Conservation (phyloP, 2,797 vertebrate genomes). For the Melanogrammus aeglefinus region DNA sequence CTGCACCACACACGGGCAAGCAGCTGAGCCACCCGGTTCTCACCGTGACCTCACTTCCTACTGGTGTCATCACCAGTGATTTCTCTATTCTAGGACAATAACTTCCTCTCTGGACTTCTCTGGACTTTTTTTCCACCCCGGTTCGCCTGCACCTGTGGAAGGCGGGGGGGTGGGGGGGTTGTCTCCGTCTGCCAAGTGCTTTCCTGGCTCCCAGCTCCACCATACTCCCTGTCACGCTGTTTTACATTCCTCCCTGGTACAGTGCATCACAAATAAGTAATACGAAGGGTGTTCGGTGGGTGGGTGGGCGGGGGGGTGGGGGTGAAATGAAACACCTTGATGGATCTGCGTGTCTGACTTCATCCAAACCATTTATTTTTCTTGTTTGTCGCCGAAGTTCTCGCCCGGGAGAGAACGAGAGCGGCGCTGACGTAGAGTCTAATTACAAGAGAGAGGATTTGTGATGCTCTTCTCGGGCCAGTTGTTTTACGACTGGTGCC, state of each 20-base stretch:
- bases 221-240: conserved; percentile 34
- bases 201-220: conserved; percentile 39
- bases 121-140: conserved; percentile 16
- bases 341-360: too few species aligned
- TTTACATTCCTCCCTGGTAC: too few species aligned
- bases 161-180: conserved; percentile 16
- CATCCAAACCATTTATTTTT: too few species aligned
- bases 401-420: too few species aligned
- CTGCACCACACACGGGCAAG: neutral
- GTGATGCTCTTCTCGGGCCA: too few species aligned
- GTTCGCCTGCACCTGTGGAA: conserved; percentile 42
- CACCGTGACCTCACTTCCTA: neutral
- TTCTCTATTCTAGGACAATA: conserved; percentile 21
- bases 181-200: conserved; percentile 39
- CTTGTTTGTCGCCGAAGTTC: too few species aligned
- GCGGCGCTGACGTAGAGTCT: too few species aligned
- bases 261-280: conserved; percentile 36
- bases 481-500: too few species aligned
- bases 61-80: conserved; percentile 9
- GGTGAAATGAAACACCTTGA: too few species aligned
- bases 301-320: too few species aligned
- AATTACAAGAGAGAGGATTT: too few species aligned
- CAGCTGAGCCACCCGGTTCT: neutral
- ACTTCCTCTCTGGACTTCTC: conserved; percentile 26
- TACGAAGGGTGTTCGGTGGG: conserved; percentile 10